Conservation (phyloP, 1,140 invertebrate genomes). For the Pogonomyrmex californicus region DNA sequence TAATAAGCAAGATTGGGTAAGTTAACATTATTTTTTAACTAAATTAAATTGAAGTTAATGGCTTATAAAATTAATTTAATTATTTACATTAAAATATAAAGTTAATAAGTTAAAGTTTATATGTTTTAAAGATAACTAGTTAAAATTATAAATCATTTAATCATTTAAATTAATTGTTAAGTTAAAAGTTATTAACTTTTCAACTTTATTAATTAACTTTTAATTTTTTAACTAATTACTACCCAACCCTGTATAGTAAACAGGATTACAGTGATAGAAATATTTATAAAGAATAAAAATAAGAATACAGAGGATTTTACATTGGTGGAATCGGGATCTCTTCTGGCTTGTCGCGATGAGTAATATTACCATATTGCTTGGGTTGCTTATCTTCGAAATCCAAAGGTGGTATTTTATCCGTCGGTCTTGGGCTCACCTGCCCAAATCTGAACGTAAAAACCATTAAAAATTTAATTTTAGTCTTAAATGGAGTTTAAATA, state of each 20-base stretch:
- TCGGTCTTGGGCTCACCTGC: slow-evolving; percentile 80
- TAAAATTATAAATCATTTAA: no score
- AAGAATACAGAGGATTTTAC: slow-evolving; percentile 64
- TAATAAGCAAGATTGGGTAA: not conserved
- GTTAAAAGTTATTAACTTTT: no score
- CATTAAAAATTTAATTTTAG: slow-evolving; percentile 14
- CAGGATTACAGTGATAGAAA: not conserved
- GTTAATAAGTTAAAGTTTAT: no score
- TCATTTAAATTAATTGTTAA: no score
- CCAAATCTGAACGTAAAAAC: slow-evolving; percentile 76
- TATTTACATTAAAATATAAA: no score
- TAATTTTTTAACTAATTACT: no score
- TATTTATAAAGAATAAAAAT: not conserved
- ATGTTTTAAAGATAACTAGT: no score
- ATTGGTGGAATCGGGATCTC: slow-evolving; percentile 79
- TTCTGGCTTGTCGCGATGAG: slow-evolving; percentile 63
- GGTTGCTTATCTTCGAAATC: slow-evolving; percentile 73
- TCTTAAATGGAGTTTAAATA: not conserved
- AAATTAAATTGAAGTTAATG: no score
- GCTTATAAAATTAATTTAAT: no score
- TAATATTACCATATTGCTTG: slow-evolving; percentile 57
- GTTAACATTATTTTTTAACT: no score
- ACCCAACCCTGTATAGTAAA: no score
- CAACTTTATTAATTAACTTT: no score
- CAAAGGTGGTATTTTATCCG: slow-evolving; percentile 79